Evolutionary conservation across 2,797 vertebrate species (phyloP).

Genomic region (Siniperca obscura): DNA sequence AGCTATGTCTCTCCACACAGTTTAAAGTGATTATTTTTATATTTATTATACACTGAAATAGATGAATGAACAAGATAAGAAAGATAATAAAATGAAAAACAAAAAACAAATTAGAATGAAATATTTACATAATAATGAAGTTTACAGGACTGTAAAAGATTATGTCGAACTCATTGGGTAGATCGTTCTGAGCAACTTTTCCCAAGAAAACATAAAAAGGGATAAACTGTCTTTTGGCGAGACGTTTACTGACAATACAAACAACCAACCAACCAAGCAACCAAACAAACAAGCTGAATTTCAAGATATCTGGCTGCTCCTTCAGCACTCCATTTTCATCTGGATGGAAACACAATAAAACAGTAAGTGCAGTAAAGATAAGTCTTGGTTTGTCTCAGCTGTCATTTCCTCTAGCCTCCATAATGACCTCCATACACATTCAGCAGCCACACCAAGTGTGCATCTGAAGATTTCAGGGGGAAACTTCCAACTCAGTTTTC

Average conservation of each 20-base stretch:
- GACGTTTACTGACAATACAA: background rate
- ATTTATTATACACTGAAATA: background rate
- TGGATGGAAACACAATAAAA: conserved; percentile 45
- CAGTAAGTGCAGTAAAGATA: conserved; percentile 15
- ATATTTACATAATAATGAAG: conserved; percentile 8
- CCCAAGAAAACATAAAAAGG: conserved; percentile 17
- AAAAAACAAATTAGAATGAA: background rate
- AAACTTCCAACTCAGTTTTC: conserved; percentile 59
- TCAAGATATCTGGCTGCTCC: conserved; percentile 19
- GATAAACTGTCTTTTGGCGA: conserved; percentile 27
- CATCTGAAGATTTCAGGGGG: conserved; percentile 52
- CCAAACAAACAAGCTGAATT: conserved; percentile 29
- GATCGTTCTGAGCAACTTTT: conserved; percentile 4
- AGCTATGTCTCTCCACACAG: background rate
- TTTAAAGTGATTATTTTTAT: background rate
- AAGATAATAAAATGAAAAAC: background rate
- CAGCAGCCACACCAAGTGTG: conserved; percentile 34
- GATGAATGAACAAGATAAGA: background rate
- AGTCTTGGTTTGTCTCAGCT: conserved; percentile 49
- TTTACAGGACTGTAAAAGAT: background rate
- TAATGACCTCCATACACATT: conserved; percentile 60
- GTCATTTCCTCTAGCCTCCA: conserved; percentile 51
- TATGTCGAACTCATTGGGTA: background rate
- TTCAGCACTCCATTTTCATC: background rate
- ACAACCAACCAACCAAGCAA: conserved; percentile 31